phyloP scores from a whole-genome alignment of 2,888 invertebrate species.

The Drosophila incognita region DNA sequence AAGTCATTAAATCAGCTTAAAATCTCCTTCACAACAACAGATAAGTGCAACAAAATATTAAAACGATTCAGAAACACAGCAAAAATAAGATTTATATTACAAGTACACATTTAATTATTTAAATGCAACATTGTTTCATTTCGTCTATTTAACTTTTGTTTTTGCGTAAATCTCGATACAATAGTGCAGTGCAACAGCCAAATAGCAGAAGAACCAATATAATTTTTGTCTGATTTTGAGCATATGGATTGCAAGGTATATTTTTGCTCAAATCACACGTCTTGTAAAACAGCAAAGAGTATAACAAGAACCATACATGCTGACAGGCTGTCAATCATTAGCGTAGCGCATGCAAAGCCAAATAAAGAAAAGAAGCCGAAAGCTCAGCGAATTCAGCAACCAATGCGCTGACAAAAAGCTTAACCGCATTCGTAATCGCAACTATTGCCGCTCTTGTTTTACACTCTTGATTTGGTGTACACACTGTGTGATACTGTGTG shows the following conservation, averaged over 20 bases:
- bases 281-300: not conserved
- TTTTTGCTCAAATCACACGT: not conserved
- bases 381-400: conserved; percentile 62
- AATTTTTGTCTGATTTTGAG: too few relatives aligned
- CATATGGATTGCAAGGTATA: not conserved
- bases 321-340: conserved; percentile 5
- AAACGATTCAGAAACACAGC: not conserved
- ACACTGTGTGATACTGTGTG: not conserved
- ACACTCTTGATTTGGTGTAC: conserved; percentile 21
- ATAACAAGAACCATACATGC: conserved; percentile 8
- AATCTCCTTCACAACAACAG: not conserved
- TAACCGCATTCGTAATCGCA: not conserved
- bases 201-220: not conserved
- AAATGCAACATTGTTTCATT: not conserved
- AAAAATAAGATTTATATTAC: not conserved
- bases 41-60: not conserved
- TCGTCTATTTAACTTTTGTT: not conserved
- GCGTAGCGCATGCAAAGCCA: conserved; percentile 7
- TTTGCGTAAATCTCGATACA: not conserved
- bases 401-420: conserved; percentile 14
- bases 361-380: conserved; percentile 17
- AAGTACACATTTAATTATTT: not conserved
- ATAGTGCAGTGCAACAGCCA: not conserved
- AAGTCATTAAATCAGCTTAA: not conserved
- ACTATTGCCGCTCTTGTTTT: conserved; percentile 26